These are phyloP conservation scores for Blastobasis lacticolella DNA, from an alignment of 2,888 invertebrate species.

Conservation along the genomic window DNA sequence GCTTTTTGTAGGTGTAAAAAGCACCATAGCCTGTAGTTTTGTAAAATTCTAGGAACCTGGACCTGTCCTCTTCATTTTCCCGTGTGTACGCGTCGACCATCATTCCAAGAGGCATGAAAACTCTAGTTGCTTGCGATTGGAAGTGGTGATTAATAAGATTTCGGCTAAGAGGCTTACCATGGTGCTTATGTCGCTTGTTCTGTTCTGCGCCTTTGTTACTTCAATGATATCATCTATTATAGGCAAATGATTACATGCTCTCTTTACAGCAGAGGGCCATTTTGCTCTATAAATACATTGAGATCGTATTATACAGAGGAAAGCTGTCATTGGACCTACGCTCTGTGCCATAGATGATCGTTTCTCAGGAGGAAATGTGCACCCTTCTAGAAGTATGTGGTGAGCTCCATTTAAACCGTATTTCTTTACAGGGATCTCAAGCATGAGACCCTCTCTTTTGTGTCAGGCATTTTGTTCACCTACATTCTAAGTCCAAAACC, in stretches of 20 bases:
- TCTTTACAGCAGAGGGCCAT: background rate
- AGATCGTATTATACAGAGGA: background rate
- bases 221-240: background rate
- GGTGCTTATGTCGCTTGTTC: background rate
- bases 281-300: background rate
- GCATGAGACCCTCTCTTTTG: background rate
- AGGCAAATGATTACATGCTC: background rate
- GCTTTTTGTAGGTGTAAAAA: too few relatives aligned
- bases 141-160: background rate
- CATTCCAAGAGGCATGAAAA: too few relatives aligned
- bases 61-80: too few relatives aligned
- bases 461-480: background rate
- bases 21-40: too few relatives aligned
- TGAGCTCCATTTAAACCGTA: slow-evolving; percentile 2
- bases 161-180: background rate
- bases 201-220: background rate
- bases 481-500: background rate
- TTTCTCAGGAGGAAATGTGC: slow-evolving; percentile 1
- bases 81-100: too few relatives aligned
- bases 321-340: slow-evolving; percentile 1
- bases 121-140: too few relatives aligned
- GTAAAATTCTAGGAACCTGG: too few relatives aligned
- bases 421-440: background rate
- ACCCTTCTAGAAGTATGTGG: too few relatives aligned
- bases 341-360: slow-evolving; percentile 2